These are phyloP conservation scores for Tiaroga cobitis DNA, from an alignment of 2,797 vertebrate species.

Conservation along the genomic window DNA sequence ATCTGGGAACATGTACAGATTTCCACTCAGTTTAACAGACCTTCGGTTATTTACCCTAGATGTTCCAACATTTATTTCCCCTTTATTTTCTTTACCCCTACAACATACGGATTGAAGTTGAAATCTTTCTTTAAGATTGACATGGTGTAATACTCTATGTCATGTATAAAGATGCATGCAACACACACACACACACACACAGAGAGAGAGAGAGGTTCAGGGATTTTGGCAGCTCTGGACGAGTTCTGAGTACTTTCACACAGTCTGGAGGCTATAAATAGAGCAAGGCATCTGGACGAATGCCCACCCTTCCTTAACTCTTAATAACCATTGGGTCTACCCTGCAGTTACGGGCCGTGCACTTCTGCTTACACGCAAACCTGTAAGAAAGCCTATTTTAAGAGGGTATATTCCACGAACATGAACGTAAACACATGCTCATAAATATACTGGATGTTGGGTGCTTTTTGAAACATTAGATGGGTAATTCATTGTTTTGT, in stretches of 20 bases:
- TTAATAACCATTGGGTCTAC: constrained; percentile 56
- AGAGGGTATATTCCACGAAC: background rate
- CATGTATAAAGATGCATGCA: background rate
- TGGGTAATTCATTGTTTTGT: background rate
- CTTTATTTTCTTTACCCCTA: background rate
- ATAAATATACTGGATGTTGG: constrained; percentile 6
- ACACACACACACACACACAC: constrained; percentile 2
- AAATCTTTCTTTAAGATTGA: background rate
- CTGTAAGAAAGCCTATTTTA: constrained; percentile 48
- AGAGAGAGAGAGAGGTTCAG: constrained; percentile 59
- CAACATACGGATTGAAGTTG: background rate
- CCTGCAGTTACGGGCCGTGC: constrained; percentile 33
- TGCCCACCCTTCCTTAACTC: constrained; percentile 73
- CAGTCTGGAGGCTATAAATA: constrained; percentile 81
- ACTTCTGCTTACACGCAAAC: constrained; percentile 45
- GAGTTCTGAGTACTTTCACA: constrained; percentile 76
- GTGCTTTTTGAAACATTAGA: background rate
- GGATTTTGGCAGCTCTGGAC: constrained; percentile 74
- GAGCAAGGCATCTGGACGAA: constrained; percentile 74
- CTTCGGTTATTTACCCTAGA: background rate
- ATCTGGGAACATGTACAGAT: constrained; percentile 19
- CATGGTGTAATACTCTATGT: background rate
- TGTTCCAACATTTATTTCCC: background rate
- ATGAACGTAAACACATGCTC: background rate
- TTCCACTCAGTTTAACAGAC: constrained; percentile 20